Evolutionary conservation across 2,113 vertebrate genomes (phyloP).

Genomic region (Centrocercus urophasianus): DNA sequence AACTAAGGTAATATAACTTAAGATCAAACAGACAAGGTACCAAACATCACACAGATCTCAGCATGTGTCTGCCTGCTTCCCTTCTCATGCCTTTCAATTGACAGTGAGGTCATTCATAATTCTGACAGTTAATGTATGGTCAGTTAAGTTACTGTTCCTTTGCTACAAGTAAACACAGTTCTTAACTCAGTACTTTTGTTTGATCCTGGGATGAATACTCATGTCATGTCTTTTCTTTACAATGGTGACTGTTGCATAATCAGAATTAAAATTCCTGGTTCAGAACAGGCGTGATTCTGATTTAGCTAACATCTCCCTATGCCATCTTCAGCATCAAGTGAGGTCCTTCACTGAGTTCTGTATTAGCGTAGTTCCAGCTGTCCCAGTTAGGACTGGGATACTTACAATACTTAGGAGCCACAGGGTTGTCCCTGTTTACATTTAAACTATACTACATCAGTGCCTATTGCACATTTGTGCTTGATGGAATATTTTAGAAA

Average conservation of each 20-base stretch:
- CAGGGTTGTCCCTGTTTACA: neutral
- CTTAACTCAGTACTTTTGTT: neutral
- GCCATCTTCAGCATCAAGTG: neutral
- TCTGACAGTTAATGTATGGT: neutral
- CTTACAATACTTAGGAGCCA: neutral
- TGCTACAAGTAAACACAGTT: neutral
- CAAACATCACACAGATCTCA: neutral
- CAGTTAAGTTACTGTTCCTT: neutral
- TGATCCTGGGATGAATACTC: neutral
- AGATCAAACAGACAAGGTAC: neutral
- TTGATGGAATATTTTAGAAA: neutral
- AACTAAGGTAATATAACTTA: constrained; percentile 19
- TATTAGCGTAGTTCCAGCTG: neutral
- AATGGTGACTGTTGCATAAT: neutral
- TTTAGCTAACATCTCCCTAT: neutral
- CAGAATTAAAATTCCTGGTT: neutral
- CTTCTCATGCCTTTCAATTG: neutral
- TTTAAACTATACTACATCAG: neutral
- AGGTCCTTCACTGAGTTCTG: neutral
- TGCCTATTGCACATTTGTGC: neutral
- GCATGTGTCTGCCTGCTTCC: neutral
- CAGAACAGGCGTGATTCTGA: neutral
- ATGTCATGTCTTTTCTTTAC: neutral
- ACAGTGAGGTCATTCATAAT: neutral
- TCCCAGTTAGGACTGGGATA: neutral